phyloP scores from a whole-genome alignment of 1,140 invertebrate genomes.

The Drosophila pseudoobscura region DNA sequence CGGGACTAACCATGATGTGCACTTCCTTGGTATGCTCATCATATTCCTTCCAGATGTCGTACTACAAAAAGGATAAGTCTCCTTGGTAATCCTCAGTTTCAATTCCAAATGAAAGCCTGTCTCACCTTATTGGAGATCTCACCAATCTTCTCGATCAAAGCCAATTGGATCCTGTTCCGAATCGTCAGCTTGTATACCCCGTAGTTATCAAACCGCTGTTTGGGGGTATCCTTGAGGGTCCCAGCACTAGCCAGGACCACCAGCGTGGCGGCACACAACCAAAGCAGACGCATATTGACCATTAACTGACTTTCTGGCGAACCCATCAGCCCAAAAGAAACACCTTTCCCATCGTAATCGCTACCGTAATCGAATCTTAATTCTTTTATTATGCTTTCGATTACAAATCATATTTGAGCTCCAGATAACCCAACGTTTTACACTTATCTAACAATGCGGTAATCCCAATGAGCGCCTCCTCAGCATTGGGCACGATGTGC shows the following conservation, averaged over 20 bases:
- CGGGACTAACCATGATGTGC: slow-evolving; percentile 69
- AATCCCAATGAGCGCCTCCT: slow-evolving; percentile 91
- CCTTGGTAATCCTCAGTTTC: background rate
- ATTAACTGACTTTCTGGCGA: slow-evolving; percentile 20
- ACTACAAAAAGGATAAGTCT: slow-evolving; percentile 28
- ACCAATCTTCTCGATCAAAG: slow-evolving; percentile 37
- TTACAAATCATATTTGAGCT: slow-evolving; percentile 49
- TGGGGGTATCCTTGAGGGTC: slow-evolving; percentile 24
- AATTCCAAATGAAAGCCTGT: background rate
- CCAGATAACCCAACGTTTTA: slow-evolving; percentile 56
- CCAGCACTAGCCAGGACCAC: slow-evolving; percentile 48
- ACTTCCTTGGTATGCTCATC: slow-evolving; percentile 50
- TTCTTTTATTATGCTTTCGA: slow-evolving; percentile 47
- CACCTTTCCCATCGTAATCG: background rate
- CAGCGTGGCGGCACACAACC: slow-evolving; percentile 42
- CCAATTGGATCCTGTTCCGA: slow-evolving; percentile 50
- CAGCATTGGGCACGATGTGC: slow-evolving; percentile 91
- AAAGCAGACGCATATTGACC: slow-evolving; percentile 51
- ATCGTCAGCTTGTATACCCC: slow-evolving; percentile 58
- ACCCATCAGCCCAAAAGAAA: slow-evolving; percentile 10
- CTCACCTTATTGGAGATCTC: slow-evolving; percentile 52
- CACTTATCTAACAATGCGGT: slow-evolving; percentile 87
- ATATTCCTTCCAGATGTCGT: slow-evolving; percentile 74
- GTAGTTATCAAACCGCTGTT: slow-evolving; percentile 60
- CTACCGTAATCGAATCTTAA: slow-evolving; percentile 43